Percentiles rank a stretch among this genome's conserved stretches.
phyloP scores from a whole-genome alignment of 1,140 invertebrate genomes.

The Galendromus occidentalis region DNA sequence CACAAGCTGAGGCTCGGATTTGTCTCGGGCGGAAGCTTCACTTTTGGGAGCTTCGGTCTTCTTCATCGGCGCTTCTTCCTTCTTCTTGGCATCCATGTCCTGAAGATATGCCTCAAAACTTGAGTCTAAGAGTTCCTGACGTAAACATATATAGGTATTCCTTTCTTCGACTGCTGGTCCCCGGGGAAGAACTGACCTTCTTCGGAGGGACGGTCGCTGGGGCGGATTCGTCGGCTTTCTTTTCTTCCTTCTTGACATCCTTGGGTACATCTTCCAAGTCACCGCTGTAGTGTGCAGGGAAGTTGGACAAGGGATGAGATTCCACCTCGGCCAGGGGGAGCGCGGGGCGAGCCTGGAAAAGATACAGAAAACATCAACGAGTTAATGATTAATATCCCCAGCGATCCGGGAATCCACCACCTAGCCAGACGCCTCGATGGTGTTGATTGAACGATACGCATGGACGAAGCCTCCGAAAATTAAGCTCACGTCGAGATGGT shows the following conservation, averaged over 20 bases:
- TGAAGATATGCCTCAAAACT: too few relatives aligned
- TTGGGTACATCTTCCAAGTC: conserved; percentile 4
- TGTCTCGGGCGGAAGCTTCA: too few relatives aligned
- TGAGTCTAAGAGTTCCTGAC: background rate
- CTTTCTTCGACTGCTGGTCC: background rate
- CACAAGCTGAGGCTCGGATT: too few relatives aligned
- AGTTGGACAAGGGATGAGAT: background rate
- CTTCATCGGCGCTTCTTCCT: too few relatives aligned
- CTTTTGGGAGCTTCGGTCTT: too few relatives aligned
- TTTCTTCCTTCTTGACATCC: background rate
- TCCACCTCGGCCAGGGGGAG: background rate
- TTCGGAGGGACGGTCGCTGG: background rate
- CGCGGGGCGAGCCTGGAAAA: background rate
- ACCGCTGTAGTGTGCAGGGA: conserved; percentile 4
- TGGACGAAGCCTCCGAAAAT: background rate
- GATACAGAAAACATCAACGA: too few relatives aligned
- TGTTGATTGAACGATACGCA: too few relatives aligned
- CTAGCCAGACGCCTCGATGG: too few relatives aligned
- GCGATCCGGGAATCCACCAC: too few relatives aligned
- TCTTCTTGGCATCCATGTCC: too few relatives aligned
- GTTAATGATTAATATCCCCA: too few relatives aligned
- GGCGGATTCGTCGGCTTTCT: too few relatives aligned
- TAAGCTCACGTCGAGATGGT: background rate
- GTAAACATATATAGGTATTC: background rate
- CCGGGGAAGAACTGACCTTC: background rate